A percentile compares a stretch with the other conserved stretches of the same genome.
Conservation (phyloP, 2,888 invertebrate genomes). For the Onthophagus sagittarius region DNA sequence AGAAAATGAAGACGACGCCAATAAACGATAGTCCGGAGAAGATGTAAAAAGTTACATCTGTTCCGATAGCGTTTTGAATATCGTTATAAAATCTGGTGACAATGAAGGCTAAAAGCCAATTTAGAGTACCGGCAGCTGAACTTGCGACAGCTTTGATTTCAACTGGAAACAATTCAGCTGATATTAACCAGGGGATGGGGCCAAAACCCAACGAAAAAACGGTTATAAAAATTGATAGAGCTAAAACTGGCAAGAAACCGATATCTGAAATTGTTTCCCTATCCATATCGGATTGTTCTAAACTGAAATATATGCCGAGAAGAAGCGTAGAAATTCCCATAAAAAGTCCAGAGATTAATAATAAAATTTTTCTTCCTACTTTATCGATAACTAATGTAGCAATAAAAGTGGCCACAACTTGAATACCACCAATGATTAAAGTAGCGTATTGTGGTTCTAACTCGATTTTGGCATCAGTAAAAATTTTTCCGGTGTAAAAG, state of each 20-base stretch:
- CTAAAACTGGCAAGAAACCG: slow-evolving; percentile 71
- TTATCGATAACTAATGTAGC: slow-evolving; percentile 77
- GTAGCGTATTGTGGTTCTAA: slow-evolving; percentile 61
- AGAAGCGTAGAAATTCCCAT: slow-evolving; percentile 68
- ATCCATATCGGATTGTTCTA: slow-evolving; percentile 44
- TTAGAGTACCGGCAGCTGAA: slow-evolving; percentile 75
- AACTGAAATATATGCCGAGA: slow-evolving; percentile 69
- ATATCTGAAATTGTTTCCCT: slow-evolving; percentile 52
- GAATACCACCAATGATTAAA: slow-evolving; percentile 80
- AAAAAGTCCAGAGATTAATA: slow-evolving; percentile 65
- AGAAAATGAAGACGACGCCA: slow-evolving; percentile 65
- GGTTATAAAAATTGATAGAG: slow-evolving; percentile 72
- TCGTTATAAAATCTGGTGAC: slow-evolving; percentile 71
- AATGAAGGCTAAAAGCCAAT: slow-evolving; percentile 77
- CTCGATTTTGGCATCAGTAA: slow-evolving; percentile 59
- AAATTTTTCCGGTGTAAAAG: slow-evolving; percentile 74
- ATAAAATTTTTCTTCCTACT: slow-evolving; percentile 72
- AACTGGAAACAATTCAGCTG: slow-evolving; percentile 76
- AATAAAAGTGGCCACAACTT: slow-evolving; percentile 70
- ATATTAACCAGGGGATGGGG: slow-evolving; percentile 85
- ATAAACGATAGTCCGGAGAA: slow-evolving; percentile 64
- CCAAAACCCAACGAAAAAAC: slow-evolving; percentile 82
- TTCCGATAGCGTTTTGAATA: slow-evolving; percentile 55
- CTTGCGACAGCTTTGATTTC: slow-evolving; percentile 75
- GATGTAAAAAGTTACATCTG: slow-evolving; percentile 69